Base-by-base conservation (phyloP, 1,140 invertebrate species). In the Drosophila pseudoananassae region DNA sequence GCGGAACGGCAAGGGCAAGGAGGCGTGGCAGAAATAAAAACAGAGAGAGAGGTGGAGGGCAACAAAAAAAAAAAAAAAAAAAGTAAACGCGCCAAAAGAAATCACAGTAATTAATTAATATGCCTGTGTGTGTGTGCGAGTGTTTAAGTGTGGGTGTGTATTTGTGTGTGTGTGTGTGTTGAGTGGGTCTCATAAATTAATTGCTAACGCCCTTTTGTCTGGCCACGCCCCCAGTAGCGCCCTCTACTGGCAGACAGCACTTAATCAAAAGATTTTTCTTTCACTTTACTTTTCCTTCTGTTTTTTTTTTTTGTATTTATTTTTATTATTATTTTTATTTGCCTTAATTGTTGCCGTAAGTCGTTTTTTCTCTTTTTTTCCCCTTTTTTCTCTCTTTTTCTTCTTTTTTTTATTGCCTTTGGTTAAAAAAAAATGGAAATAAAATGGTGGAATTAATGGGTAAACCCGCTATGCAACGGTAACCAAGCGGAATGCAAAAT, bases 81-180 rank as follows among this genome's bases (percentile, higher is more conserved):
- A 71, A 61, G 64, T 53, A 71, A 53, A 46, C 38, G 69, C 65
- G 60, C 58, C 75, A 82, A 82, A 87, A 78, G 82, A 87, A 87
- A 87, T 87, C 82, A 87, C 83, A 71, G 83, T 87, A 87, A 87
- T 87, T 87, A 87, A 87, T 87, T 87, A 82, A 78, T 87, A 79
- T 76, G 71, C 25, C 52, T 64, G 61, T 59, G 53, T 46, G 55
- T 43, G 53, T 60, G 40, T 55, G 61, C 51, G 49, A 23, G 43
- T 46, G 54, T 50, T 57, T 58, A 45, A 63, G 36, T 47, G 45
- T 64, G 46, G 10, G 10, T 36, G 61, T 52, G 47, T 29, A 46
- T 40, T 54, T 52, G 65, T 59, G 54, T 71, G 36, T 47, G 36
- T 47, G 45, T 65, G 47, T 54, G 55, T 50, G 27, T 33, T 38